Base-by-base conservation (phyloP, 1,140 invertebrate species). In the Babylonia areolata region DNA sequence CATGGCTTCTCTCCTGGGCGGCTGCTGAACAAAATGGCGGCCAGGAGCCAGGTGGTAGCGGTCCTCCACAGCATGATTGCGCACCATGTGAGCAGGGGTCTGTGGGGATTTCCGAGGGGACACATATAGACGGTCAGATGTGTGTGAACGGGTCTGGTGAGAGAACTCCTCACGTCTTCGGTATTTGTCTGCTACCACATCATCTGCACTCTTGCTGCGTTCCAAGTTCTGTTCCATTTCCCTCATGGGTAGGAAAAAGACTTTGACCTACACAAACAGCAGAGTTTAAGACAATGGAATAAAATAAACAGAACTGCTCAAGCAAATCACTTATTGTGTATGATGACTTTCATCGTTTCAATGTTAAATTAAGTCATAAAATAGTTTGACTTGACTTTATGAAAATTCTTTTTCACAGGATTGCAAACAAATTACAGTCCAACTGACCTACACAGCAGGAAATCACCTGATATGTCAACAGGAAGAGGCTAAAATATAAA, bases 181-280 rank as follows among this genome's bases (percentile, higher is more conserved):
- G 28, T 81, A 58, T 20, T 69, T 17, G 39, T 86, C 73, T 23
- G 58, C 84, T 33, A 84, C 85, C 83, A 89, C 78, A 42, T 89
- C 87, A 78, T 89, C 88, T 73, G 88, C 88, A 87, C 88, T 89
- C 83, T 85, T 87, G 79, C 88, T 89, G 39, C 88, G 73, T 54
- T 89, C 88, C 40, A 89, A 80, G 46, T 78, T 82, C 5, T 40
- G 46, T 40, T 84, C 88, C 69, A 39, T 20, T 35, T 85, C 81
- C 81, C 84, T 85, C 86, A 89, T 89, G 2, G 81, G 64, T 54
- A 79, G 64, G 51, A 91, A 91, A 84, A 85, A 86, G 35, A 90
- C 81, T 79, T 87, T 86, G 31, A 91, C 86, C 90, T 91, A 64
- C 46, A 51, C 2, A 51, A 12, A 51, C 46, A 51, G 46, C 17